Base-by-base conservation (phyloP, 2,888 invertebrate species). In the Cheilosia pagana region DNA sequence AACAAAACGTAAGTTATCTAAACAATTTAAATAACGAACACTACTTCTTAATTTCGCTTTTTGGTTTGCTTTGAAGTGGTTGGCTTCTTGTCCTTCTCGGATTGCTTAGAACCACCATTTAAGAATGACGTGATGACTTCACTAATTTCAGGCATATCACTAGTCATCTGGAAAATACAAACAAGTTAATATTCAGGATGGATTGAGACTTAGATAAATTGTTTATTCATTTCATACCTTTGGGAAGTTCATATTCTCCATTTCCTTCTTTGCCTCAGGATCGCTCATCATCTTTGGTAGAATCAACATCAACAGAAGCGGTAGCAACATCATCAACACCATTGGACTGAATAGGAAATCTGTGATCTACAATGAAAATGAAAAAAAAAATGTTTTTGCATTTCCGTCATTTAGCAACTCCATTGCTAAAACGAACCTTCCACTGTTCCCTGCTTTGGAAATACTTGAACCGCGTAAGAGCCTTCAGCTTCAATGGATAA, bases 211-310 rank as follows among this genome's bases (percentile, higher is more conserved):
- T 2, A 23, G 31, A 59, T 31, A 28, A 41, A 2, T 28, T 45
- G 3, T 21, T n/a, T 14, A 14, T n/a, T 6, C n/a, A 6, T 7
- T n/a, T 0, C 16, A 48, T 85, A 90, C 91, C 89, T 92, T 92
- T 10, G 92, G 91, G 71, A 92, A 91, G 89, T 96, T 95, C 60
- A 97, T 94, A 90, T 98, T 98, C 92, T 98, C 97, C 93, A 98
- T 95, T 92, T 98, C 98, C 92, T 98, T 98, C 90, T 98, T 97
- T 2, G 99, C 97, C 91, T 99, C 98, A 4, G 99, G 98, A 92
- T 99, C 99, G 90, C 98, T 98, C 95, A 99, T 97, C 94, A 99
- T 95, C 92, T 98, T 98, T 0, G 99, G 98, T 89, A 99, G 92
- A 85, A 99, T 94, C 95, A 98, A 96, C 88, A 99, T 96, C 6